Evolutionary conservation across 2,797 vertebrate genomes (phyloP).

Genomic region (Lophura swinhoii): DNA sequence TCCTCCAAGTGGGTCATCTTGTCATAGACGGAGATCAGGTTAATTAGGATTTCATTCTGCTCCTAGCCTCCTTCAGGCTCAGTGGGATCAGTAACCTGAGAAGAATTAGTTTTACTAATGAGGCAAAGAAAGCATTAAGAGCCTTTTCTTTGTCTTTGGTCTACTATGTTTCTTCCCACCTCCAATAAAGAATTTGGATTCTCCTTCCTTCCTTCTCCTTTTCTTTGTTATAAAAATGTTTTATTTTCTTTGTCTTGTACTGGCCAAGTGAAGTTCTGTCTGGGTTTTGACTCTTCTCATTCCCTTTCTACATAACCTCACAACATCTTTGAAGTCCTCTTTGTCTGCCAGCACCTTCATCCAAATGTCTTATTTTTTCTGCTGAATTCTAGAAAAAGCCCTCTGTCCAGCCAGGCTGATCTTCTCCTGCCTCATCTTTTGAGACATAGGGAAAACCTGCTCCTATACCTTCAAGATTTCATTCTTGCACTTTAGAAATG

Average conservation of each 20-base stretch:
- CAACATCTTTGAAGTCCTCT: not conserved
- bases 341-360: not conserved
- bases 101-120: not conserved
- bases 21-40: too few species aligned
- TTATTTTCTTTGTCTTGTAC: not conserved
- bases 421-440: not conserved
- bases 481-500: not conserved
- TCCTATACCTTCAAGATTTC: not conserved
- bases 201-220: not conserved
- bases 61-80: not conserved
- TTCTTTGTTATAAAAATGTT: not conserved
- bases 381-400: too few species aligned
- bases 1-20: too few species aligned
- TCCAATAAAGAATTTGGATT: not conserved
- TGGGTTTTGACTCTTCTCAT: not conserved
- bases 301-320: not conserved
- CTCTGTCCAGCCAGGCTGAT: too few species aligned
- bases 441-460: not conserved
- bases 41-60: not conserved
- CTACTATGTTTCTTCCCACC: not conserved
- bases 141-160: not conserved
- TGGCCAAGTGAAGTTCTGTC: not conserved
- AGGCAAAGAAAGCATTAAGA: not conserved
- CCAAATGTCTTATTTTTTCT: not conserved
- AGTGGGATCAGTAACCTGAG: not conserved